phyloP scores from a whole-genome alignment of 2,888 invertebrate genomes.

The Thecocarcelia acutangulata region DNA sequence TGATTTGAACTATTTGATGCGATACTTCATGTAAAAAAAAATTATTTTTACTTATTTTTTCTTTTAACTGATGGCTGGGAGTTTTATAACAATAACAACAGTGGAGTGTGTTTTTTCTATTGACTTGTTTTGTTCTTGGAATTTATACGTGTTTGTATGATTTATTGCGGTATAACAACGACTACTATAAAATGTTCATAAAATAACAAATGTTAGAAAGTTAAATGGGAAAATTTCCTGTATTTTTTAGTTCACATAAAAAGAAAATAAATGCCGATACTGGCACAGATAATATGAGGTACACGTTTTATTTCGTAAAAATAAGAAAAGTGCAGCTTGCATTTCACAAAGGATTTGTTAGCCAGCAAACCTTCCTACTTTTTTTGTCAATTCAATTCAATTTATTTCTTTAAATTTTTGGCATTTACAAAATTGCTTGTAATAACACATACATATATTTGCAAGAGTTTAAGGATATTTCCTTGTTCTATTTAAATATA shows the following conservation, averaged over 20 bases:
- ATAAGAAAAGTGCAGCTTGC: too few species aligned
- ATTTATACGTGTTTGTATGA: slow-evolving; percentile 14
- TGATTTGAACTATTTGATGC: slow-evolving; percentile 24
- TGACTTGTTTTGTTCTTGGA: slow-evolving; percentile 27
- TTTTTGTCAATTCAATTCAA: too few species aligned
- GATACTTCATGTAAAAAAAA: not conserved
- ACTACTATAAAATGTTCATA: not conserved
- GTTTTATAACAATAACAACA: slow-evolving; percentile 13
- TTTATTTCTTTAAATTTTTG: too few species aligned
- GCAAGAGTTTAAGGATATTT: too few species aligned
- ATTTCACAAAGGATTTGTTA: too few species aligned
- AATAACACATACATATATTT: too few species aligned
- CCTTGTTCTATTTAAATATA: too few species aligned
- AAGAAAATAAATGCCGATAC: not conserved
- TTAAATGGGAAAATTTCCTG: slow-evolving; percentile 18
- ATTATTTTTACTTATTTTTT: too few species aligned
- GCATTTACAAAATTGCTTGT: too few species aligned
- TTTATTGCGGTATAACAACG: slow-evolving; percentile 13
- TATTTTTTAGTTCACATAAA: not conserved
- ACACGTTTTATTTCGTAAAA: not conserved
- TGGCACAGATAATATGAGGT: not conserved
- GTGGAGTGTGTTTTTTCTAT: slow-evolving; percentile 16
- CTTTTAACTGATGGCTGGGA: slow-evolving; percentile 16
- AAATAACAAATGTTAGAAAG: slow-evolving; percentile 25
- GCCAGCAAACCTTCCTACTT: too few species aligned